phyloP scores from a whole-genome alignment of 2,888 invertebrate genomes.

The Auanema freiburgensis region DNA sequence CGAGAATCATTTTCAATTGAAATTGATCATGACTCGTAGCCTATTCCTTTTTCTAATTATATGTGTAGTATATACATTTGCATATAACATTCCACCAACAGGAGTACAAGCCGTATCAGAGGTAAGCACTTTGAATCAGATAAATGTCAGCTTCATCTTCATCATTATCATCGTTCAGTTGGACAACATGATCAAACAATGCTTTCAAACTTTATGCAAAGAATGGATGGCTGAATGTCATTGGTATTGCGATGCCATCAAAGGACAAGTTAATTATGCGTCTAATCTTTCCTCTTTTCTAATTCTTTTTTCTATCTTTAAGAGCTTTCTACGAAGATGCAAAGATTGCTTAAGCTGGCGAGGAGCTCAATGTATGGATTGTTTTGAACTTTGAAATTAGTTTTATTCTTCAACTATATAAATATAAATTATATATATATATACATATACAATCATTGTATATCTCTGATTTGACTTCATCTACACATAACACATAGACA shows the following conservation, averaged over 20 bases:
- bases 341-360: constrained; percentile 51
- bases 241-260: constrained; percentile 54
- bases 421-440: not conserved
- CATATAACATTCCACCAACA: constrained; percentile 46
- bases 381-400: constrained; percentile 47
- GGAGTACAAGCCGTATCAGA: constrained; percentile 40
- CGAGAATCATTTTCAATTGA: too few relatives aligned
- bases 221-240: constrained; percentile 59
- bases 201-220: constrained; percentile 54
- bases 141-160: constrained; percentile 12
- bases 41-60: not conserved
- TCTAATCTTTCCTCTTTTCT: not conserved
- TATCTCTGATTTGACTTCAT: not conserved
- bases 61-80: not conserved
- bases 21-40: not conserved
- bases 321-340: constrained; percentile 46
- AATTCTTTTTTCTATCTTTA: constrained; percentile 5
- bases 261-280: constrained; percentile 40
- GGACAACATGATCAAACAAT: constrained; percentile 52
- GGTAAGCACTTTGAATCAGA: not conserved
- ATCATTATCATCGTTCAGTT: too few relatives aligned
- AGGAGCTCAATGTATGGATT: constrained; percentile 52
- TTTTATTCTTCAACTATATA: constrained; percentile 6
- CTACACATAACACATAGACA: too few relatives aligned
- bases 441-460: not conserved